Conservation (phyloP, 53 echinoderm and acorn worm genomes). For the Echinarachnius parma region DNA sequence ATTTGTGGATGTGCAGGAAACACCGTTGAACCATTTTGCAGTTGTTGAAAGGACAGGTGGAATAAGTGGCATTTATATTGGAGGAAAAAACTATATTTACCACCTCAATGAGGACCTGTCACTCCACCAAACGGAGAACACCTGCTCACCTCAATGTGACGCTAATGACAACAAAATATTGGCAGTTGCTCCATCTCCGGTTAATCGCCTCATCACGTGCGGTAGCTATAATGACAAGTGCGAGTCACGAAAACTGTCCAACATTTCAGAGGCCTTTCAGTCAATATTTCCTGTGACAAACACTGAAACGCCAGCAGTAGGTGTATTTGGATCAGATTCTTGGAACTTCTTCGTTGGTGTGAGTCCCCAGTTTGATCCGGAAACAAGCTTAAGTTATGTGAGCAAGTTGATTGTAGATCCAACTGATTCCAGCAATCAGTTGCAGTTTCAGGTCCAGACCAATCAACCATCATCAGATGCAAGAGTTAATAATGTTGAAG, state of each 20-base stretch:
- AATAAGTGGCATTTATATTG: no score
- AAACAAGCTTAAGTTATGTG: neutral
- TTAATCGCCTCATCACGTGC: slow-evolving; percentile 13
- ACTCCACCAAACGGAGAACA: no score
- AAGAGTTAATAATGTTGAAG: neutral
- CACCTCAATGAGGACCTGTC: no score
- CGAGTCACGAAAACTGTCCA: neutral
- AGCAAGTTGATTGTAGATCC: neutral
- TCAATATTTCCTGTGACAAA: neutral
- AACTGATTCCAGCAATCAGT: no score
- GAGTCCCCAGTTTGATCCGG: neutral
- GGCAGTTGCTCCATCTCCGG: neutral
- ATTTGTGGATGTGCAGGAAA: no score
- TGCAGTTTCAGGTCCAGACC: neutral
- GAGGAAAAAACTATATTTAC: no score
- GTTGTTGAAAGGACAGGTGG: no score
- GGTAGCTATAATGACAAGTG: neutral
- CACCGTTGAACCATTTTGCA: no score
- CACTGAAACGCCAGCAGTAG: slow-evolving; percentile 8
- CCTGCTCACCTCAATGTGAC: no score
- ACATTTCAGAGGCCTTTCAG: neutral
- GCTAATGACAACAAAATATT: slow-evolving; percentile 20
- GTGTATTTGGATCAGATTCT: neutral
- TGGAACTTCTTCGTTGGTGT: slow-evolving; percentile 1
- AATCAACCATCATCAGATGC: neutral